These are phyloP conservation scores for Hipposideros armiger DNA, from an alignment of 2,113 vertebrate genomes.

Conservation along the genomic window DNA sequence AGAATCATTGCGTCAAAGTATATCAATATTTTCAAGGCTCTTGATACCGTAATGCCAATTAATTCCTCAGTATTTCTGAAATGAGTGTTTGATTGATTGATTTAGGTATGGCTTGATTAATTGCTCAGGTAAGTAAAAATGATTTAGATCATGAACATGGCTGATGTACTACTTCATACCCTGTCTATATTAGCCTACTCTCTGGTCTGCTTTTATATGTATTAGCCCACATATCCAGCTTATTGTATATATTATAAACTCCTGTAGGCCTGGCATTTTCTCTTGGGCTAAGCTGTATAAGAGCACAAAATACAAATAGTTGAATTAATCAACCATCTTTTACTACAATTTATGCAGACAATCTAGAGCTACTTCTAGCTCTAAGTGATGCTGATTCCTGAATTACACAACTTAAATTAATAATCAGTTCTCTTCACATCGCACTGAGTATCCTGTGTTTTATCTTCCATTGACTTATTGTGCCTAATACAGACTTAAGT, in stretches of 20 bases:
- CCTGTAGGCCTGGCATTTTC: not conserved
- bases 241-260: not conserved
- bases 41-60: not conserved
- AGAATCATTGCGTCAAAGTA: conserved; percentile 8
- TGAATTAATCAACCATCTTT: not conserved
- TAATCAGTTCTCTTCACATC: not conserved
- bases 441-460: not conserved
- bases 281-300: not conserved
- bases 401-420: not conserved
- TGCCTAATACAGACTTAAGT: not conserved
- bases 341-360: not conserved
- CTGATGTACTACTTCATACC: not conserved
- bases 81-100: not conserved
- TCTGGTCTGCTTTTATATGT: not conserved
- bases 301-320: not conserved
- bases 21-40: conserved; percentile 31
- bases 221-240: not conserved
- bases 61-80: conserved; percentile 47
- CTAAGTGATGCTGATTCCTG: not conserved
- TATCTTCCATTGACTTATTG: not conserved
- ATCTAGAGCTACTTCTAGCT: conserved; percentile 10
- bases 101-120: not conserved
- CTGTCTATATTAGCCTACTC: not conserved
- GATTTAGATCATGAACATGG: not conserved
- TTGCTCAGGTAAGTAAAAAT: not conserved